Percentiles rank a stretch among this genome's conserved stretches.
Evolutionary conservation across 2,888 invertebrate species (phyloP).

Genomic region (Oligia strigilis): DNA sequence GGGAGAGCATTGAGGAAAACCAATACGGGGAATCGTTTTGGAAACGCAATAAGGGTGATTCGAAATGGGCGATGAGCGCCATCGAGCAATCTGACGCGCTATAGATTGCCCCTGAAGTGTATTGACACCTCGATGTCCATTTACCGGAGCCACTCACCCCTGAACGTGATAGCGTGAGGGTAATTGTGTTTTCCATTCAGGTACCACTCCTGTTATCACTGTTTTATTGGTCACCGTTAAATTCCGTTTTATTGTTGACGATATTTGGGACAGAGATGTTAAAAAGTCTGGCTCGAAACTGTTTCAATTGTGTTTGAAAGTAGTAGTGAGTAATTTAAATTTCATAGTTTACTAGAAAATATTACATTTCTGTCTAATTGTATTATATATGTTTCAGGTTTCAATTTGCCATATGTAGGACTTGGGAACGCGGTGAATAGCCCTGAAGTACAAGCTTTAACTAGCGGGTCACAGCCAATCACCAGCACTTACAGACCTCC

Average conservation of each 20-base stretch:
- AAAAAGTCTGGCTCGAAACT: slow-evolving; percentile 12
- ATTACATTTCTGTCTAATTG: background rate
- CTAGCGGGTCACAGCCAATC: slow-evolving; percentile 5
- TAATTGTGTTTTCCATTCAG: slow-evolving; percentile 67
- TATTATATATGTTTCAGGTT: slow-evolving; percentile 28
- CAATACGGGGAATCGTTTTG: slow-evolving; percentile 64
- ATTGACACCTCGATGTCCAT: slow-evolving; percentile 70
- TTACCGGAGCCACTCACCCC: slow-evolving; percentile 71
- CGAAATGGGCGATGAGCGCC: slow-evolving; percentile 55
- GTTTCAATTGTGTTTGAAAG: slow-evolving; percentile 31
- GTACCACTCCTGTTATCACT: slow-evolving; percentile 63
- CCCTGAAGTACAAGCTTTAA: slow-evolving; percentile 8
- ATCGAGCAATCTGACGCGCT: slow-evolving; percentile 65
- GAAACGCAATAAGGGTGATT: slow-evolving; percentile 66
- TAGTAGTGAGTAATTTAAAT: background rate
- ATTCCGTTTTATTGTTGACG: slow-evolving; percentile 59
- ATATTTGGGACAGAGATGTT: slow-evolving; percentile 25
- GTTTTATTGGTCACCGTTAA: slow-evolving; percentile 62
- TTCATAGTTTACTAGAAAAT: background rate
- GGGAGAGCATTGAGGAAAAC: slow-evolving; percentile 60
- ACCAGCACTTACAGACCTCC: slow-evolving; percentile 46
- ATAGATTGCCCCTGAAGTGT: slow-evolving; percentile 69
- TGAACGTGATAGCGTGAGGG: slow-evolving; percentile 69
- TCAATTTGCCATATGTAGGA: slow-evolving; percentile 6
- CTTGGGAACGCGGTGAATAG: background rate